Conservation (phyloP, 2,113 vertebrate species). For the Oncorhynchus tshawytscha region DNA sequence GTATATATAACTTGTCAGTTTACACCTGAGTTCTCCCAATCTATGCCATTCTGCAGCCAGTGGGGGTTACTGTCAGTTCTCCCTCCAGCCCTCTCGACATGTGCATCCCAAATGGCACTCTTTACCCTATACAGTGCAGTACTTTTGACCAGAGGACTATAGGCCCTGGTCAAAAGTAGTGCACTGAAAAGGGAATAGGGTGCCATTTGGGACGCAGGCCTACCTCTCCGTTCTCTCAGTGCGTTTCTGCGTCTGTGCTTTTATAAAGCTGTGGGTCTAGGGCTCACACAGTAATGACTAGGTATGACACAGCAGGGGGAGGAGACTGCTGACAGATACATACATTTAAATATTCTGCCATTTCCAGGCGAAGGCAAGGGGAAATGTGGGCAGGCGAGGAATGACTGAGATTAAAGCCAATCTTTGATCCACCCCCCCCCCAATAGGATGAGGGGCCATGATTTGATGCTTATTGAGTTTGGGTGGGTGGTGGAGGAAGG, state of each 20-base stretch:
- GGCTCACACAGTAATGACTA: constrained; percentile 36
- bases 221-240: not conserved
- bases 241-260: constrained; percentile 47
- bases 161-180: too few species aligned
- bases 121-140: too few species aligned
- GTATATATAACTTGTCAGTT: constrained; percentile 55
- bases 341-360: constrained; percentile 49
- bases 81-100: not conserved
- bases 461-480: constrained; percentile 22
- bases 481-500: constrained; percentile 2
- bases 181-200: too few species aligned
- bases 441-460: constrained; percentile 2
- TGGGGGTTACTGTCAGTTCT: constrained; percentile 58
- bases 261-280: constrained; percentile 33
- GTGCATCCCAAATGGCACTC: not conserved
- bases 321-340: constrained; percentile 35
- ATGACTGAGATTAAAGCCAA: constrained; percentile 41
- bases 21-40: constrained; percentile 58
- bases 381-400: not conserved
- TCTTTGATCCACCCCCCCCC: constrained; percentile 43
- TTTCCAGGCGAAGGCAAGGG: constrained; percentile 19
- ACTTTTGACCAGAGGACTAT: too few species aligned
- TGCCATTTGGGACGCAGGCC: too few species aligned
- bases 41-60: constrained; percentile 56
- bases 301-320: constrained; percentile 31